These are phyloP conservation scores for Labia minor DNA, from an alignment of 2,888 invertebrate species.

Conservation along the genomic window DNA sequence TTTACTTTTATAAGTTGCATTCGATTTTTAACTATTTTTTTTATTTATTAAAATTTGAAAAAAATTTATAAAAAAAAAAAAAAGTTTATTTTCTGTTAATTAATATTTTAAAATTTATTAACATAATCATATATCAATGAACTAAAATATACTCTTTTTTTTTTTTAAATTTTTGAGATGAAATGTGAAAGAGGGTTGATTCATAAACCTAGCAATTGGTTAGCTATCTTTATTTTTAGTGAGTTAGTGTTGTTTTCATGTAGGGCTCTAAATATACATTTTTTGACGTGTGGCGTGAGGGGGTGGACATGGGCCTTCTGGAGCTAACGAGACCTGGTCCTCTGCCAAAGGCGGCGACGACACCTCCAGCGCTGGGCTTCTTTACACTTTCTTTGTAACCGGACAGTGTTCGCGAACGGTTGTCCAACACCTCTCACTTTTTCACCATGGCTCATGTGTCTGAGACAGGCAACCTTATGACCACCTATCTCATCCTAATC, in stretches of 20 bases:
- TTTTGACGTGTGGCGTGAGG: background rate
- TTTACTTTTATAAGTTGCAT: no score
- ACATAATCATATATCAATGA: no score
- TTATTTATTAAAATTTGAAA: no score
- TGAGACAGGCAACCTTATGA: conserved; percentile 55
- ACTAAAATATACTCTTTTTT: no score
- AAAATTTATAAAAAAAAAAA: no score
- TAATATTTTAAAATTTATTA: no score
- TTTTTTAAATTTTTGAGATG: no score
- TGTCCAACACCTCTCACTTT: background rate
- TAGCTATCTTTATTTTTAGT: background rate
- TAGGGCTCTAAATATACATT: background rate
- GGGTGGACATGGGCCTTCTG: conserved; percentile 6
- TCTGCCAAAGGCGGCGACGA: background rate
- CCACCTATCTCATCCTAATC: conserved; percentile 59
- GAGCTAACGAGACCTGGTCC: background rate
- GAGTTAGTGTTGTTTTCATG: background rate
- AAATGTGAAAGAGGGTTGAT: background rate
- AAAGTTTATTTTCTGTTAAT: no score
- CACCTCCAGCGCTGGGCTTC: background rate
- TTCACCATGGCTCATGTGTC: conserved; percentile 19
- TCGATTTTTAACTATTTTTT: no score
- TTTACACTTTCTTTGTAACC: background rate
- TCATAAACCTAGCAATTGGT: background rate
- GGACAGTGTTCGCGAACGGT: background rate